A percentile compares a stretch with the other conserved stretches of the same genome.
Evolutionary conservation across 1,140 invertebrate genomes (phyloP).

Genomic region (Zaprionus africanus): DNA sequence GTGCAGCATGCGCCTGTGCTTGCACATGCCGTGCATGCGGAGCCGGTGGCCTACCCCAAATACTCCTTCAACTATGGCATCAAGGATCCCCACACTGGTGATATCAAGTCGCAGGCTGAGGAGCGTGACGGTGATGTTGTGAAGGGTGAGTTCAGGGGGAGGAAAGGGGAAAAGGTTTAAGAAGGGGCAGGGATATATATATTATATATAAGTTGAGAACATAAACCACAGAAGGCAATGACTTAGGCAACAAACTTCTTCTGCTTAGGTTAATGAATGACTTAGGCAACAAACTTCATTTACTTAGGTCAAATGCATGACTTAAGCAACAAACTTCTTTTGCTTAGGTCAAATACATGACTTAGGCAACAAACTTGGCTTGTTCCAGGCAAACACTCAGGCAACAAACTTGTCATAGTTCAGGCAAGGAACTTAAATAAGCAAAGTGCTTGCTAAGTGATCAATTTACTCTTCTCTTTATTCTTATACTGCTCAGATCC

Average conservation of each 20-base stretch:
- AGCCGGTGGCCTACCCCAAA: conserved; percentile 85
- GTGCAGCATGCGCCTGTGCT: conserved; percentile 77
- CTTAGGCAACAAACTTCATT: conserved; percentile 17
- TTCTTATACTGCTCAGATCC: neutral
- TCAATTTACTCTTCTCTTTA: neutral
- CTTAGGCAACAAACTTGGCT: conserved; percentile 20
- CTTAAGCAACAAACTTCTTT: conserved; percentile 19
- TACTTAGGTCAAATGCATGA: neutral
- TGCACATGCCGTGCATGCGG: conserved; percentile 78
- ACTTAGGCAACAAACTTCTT: conserved; percentile 39
- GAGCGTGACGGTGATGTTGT: conserved; percentile 87
- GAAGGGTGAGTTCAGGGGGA: conserved; percentile 76
- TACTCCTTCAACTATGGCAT: conserved; percentile 86
- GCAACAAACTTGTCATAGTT: conserved; percentile 19
- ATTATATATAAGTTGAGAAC: neutral
- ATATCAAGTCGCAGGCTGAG: conserved; percentile 88
- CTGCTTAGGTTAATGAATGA: neutral
- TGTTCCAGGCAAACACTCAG: neutral
- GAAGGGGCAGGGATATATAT: conserved; percentile 9
- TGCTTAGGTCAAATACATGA: neutral
- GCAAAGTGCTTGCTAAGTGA: neutral
- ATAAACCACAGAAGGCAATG: conserved; percentile 28
- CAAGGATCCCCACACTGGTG: conserved; percentile 86
- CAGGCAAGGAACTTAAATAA: neutral
- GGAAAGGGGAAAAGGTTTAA: neutral